These are phyloP conservation scores for Axis porcinus DNA, from an alignment of 2,113 vertebrate genomes.

Conservation along the genomic window DNA sequence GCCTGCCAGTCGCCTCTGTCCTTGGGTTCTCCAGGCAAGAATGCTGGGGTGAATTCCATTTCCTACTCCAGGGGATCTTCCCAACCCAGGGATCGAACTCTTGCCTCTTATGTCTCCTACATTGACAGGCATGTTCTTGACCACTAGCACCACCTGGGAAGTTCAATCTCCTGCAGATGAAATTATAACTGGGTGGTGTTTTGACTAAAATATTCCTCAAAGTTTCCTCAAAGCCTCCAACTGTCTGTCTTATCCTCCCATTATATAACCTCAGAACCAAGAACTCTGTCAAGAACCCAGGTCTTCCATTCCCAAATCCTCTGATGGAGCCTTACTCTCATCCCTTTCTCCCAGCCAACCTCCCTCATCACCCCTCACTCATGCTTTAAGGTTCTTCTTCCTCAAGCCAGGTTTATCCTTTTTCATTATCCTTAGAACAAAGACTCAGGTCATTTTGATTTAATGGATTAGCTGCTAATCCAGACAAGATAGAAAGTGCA, in stretches of 20 bases:
- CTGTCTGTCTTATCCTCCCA: not conserved
- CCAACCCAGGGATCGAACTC: not conserved
- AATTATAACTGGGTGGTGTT: not conserved
- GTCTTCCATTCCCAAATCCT: not conserved
- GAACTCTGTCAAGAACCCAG: not conserved
- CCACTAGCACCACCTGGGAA: not conserved
- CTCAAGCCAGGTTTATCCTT: not conserved
- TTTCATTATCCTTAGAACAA: constrained; percentile 7
- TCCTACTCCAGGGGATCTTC: not conserved
- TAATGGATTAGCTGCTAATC: constrained; percentile 27
- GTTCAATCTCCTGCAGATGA: constrained; percentile 19
- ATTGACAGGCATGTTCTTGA: not conserved
- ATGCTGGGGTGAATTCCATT: not conserved
- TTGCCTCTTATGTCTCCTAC: not conserved
- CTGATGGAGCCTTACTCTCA: not conserved
- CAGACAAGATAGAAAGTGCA: not conserved
- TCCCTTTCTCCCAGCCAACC: not conserved
- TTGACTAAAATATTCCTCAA: not conserved
- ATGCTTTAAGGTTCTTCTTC: not conserved
- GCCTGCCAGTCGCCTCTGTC: not conserved
- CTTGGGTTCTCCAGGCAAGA: not conserved
- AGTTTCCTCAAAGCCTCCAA: not conserved
- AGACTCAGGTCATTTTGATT: constrained; percentile 1
- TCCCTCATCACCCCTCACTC: not conserved
- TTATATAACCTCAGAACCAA: not conserved